These are phyloP conservation scores for Drosophila ogumai DNA, from an alignment of 1,140 invertebrate species.

Conservation along the genomic window DNA sequence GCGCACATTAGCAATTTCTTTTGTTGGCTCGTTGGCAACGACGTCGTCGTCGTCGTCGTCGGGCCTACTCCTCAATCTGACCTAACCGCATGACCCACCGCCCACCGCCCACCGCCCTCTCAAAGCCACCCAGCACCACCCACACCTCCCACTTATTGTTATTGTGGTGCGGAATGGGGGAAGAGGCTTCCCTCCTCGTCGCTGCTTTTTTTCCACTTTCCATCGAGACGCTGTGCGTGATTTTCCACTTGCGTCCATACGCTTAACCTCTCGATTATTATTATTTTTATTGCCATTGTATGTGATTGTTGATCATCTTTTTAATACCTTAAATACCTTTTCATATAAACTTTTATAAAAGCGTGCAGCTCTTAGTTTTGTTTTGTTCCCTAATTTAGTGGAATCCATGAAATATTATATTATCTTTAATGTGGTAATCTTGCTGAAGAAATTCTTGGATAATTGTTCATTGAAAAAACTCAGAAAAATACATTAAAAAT, in stretches of 20 bases:
- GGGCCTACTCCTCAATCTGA: conserved; percentile 36
- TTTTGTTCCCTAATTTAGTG: conserved; percentile 66
- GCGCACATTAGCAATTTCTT: conserved; percentile 78
- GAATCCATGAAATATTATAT: conserved; percentile 59
- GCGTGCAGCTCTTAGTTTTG: conserved; percentile 32
- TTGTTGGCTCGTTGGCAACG: conserved; percentile 60
- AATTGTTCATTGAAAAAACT: background rate
- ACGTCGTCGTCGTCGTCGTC: conserved; percentile 16
- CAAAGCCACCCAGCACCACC: conserved; percentile 1
- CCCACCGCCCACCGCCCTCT: conserved; percentile 10
- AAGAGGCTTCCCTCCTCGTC: background rate
- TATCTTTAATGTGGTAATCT: conserved; percentile 22
- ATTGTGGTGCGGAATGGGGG: background rate
- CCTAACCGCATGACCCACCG: conserved; percentile 27
- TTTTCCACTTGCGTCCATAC: conserved; percentile 56
- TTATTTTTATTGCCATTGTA: conserved; percentile 62
- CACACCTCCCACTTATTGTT: conserved; percentile 23
- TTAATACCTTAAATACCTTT: conserved; percentile 35
- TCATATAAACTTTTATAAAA: conserved; percentile 32
- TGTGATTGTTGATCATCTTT: conserved; percentile 63
- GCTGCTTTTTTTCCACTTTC: conserved; percentile 13
- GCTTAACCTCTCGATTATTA: conserved; percentile 36
- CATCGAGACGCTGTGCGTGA: conserved; percentile 49
- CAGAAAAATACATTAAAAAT: background rate
- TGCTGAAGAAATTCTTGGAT: background rate